Conservation (phyloP, 2,113 vertebrate species). For the Sarotherodon lohbergeri region DNA sequence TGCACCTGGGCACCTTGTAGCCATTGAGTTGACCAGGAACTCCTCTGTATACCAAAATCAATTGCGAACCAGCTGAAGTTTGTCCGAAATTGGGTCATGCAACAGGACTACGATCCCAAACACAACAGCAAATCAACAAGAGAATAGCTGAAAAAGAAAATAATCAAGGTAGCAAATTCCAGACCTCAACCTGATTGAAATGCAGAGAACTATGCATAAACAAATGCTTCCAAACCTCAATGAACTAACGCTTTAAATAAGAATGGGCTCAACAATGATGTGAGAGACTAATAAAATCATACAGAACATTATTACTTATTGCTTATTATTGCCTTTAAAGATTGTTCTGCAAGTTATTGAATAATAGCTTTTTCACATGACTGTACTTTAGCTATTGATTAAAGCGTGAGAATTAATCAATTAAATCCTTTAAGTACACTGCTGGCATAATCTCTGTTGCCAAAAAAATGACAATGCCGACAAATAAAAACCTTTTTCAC, state of each 20-base stretch:
- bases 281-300: background rate
- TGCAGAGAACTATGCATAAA: background rate
- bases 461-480: background rate
- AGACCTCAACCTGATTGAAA: background rate
- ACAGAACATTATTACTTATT: background rate
- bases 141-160: background rate
- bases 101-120: background rate
- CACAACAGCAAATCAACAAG: background rate
- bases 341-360: background rate
- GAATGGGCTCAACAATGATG: background rate
- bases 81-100: background rate
- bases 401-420: background rate
- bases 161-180: background rate
- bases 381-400: background rate
- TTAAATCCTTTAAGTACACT: background rate
- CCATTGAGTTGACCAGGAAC: background rate
- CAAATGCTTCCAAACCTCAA: background rate
- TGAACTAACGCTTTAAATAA: background rate
- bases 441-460: background rate
- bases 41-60: background rate
- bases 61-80: background rate
- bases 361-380: background rate
- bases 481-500: background rate
- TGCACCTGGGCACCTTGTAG: background rate
- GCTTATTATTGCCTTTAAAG: background rate